These are phyloP conservation scores for Dryomyza anilis DNA, from an alignment of 2,888 invertebrate genomes.

Conservation along the genomic window DNA sequence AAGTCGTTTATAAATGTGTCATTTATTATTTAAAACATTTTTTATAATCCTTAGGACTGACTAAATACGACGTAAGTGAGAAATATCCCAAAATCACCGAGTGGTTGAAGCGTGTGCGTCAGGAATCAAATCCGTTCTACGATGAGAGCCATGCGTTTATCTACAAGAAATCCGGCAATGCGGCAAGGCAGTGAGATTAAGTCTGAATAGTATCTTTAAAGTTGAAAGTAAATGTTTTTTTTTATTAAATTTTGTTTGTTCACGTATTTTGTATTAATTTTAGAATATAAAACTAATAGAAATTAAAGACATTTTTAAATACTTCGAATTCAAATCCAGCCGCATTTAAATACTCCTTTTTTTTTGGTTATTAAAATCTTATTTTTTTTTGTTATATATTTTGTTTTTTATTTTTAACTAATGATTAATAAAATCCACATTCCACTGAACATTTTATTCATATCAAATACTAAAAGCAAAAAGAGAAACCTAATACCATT, in stretches of 20 bases:
- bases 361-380: too few species aligned
- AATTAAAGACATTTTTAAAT: background rate
- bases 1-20: background rate
- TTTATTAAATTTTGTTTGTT: background rate
- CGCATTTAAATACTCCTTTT: too few species aligned
- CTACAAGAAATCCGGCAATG: conserved; percentile 59
- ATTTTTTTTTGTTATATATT: too few species aligned
- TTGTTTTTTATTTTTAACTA: too few species aligned
- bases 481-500: background rate
- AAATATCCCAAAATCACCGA: conserved; percentile 66
- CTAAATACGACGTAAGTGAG: conserved; percentile 68
- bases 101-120: conserved; percentile 70
- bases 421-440: too few species aligned
- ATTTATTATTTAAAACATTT: conserved; percentile 1
- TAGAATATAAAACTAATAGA: background rate
- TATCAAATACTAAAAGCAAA: background rate
- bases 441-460: too few species aligned
- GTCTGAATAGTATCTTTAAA: background rate
- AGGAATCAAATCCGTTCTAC: conserved; percentile 67
- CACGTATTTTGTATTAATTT: background rate
- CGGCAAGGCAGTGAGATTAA: background rate
- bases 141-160: conserved; percentile 68
- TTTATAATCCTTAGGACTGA: conserved; percentile 66
- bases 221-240: background rate
- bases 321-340: too few species aligned